Evolutionary conservation across 2,797 vertebrate species (phyloP), one percentile per base, ranked within the genome.

Genomic region (Aeoliscus strigatus): DNA sequence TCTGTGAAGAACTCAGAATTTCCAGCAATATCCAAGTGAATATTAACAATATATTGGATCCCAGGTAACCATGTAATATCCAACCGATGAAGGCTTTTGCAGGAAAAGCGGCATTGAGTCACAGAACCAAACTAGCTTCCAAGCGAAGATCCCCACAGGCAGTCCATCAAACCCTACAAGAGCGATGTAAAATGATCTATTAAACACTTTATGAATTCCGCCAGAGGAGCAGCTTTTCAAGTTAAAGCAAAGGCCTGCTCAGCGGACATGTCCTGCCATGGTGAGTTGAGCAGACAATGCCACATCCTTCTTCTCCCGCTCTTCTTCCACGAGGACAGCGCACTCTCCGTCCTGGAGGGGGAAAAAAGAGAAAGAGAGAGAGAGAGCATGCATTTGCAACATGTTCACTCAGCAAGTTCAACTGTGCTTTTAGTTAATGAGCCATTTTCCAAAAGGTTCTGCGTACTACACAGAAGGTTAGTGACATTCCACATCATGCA

Each of bases 21-120:
- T 81, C 80, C 80, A 43, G 67, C 83, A 86, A 65, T 80, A 85
- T 88, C 88, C 85, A 60, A 81, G 83, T 70, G 75, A 82, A 81
- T 83, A 77, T 77, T 84, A 78, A 82, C 77, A 77, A 78, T 70
- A 82, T 59, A 60, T 62, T 75, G 79, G 56, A 84, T 79, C 84
- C 85, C 71, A 78, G 70, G 80, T 74, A 80, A 88, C 79, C 84
- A 81, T 80, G 82, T 86, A 84, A 87, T 84, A 92, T 79, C 81
- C 84, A 65, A 57, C 25, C 62, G 52, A 51, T 52, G 39, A 66
- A 51, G 36, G 45, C 51, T 70, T 66, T 60, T 39, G 60, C 16
- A 46, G 33, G 66, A 65, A 69, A 60, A 63, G 42, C 25, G 14
- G 17, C 50, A 54, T 32, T 0, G 7, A 66, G 60, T 77, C 66